A percentile compares a stretch with the other conserved stretches of the same genome.
These are phyloP conservation scores for Gastracanthus pulcherrimus DNA, from an alignment of 2,888 invertebrate species.

Conservation along the genomic window DNA sequence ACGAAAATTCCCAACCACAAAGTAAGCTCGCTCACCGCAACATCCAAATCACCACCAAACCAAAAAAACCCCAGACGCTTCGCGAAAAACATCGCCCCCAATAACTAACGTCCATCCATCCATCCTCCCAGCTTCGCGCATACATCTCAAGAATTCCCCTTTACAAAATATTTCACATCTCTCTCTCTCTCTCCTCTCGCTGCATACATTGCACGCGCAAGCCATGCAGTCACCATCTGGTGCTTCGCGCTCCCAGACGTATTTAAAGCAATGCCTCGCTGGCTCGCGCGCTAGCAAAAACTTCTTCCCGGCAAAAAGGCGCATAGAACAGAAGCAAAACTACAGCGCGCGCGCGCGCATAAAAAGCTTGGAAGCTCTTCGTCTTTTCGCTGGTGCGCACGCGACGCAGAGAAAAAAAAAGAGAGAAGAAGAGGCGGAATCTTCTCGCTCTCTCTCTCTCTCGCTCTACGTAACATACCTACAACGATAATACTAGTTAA, in stretches of 20 bases:
- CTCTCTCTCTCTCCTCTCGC: neutral
- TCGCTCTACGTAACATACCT: constrained; percentile 24
- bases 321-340: neutral
- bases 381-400: too few species aligned
- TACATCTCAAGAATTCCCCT: neutral
- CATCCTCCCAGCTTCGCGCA: neutral
- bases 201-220: neutral
- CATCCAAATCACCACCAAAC: too few species aligned
- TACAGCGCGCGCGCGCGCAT: neutral
- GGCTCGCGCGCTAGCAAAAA: too few species aligned
- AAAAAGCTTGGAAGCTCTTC: too few species aligned
- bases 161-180: neutral
- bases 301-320: neutral
- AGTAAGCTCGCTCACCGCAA: neutral
- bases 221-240: too few species aligned
- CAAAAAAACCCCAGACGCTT: neutral
- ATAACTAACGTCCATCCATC: neutral
- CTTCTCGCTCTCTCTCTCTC: too few species aligned
- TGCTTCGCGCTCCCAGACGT: too few species aligned
- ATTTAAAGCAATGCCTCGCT: constrained; percentile 11
- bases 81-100: neutral
- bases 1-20: neutral
- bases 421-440: neutral
- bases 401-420: neutral
- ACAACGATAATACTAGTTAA: constrained; percentile 75